Base-by-base conservation (phyloP, 2,888 invertebrate genomes). In the Nematopogon swammerdamellus region DNA sequence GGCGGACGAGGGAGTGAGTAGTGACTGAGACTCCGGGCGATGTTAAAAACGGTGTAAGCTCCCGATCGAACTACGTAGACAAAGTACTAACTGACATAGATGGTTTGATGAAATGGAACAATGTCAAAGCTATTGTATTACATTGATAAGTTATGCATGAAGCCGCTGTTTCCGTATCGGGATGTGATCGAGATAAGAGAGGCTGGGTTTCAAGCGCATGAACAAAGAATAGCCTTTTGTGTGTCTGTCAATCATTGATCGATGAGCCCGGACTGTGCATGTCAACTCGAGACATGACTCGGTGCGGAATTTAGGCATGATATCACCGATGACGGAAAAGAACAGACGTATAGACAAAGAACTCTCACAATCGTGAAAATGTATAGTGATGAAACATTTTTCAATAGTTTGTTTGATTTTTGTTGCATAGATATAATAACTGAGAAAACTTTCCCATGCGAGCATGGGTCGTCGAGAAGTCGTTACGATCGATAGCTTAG, bases 21-120 rank as follows among this genome's bases (percentile, higher is more conserved):
- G 51, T 51, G 53, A 56, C 58, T 68, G 67, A 67, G 17, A 14
- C 16, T 20, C 30, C n/a, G 5, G 57, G 58, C 48, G 56, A 49
- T 45, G 48, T 4, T 19, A 18, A 19, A 19, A 19, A 19, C n/a
- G 45, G 3, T 19, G 14, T 18, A 45, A 45, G 19, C n/a, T 45
- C 19, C 19, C 25, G 5, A 25, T 6, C 25, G 8, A 25, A 25
- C 52, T 51, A 51, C 51, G 30, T 19, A 42, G 51, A 49, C 48
- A 53, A 51, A 43, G 53, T 47, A 52, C 45, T 18, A 49, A 44
- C 5, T 19, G 10, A 5, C 3, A 1, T 11, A 44, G 2, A 11
- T 16, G 19, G 4, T 19, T 4, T 14, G 5, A 17, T 10, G 4
- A 36, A 19, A 17, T 46, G 49, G 48, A 45, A 50, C 49, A n/a